Percentiles rank a stretch among this genome's conserved stretches.
phyloP scores from a whole-genome alignment of 2,888 invertebrate genomes.

The Cremastinae sp. region DNA sequence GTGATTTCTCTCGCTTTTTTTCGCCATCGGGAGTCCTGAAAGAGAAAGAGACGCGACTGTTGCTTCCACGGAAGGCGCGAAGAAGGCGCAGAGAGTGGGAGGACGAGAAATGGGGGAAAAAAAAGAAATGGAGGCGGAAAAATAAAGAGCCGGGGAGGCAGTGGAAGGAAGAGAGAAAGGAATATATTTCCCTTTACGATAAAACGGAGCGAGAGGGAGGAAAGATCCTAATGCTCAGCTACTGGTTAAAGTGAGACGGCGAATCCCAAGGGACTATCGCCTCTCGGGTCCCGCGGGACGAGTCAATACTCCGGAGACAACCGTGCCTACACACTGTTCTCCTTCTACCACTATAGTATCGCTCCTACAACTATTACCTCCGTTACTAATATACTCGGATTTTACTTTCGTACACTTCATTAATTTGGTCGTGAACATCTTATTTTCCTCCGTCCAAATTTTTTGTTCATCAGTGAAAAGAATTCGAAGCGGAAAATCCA shows the following conservation, averaged over 20 bases:
- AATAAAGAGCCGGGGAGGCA: slow-evolving; percentile 35
- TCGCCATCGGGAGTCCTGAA: slow-evolving; percentile 16
- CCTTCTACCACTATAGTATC: slow-evolving; percentile 41
- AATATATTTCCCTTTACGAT: slow-evolving; percentile 44
- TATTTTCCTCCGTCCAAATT: slow-evolving; percentile 65
- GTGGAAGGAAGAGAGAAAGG: slow-evolving; percentile 64
- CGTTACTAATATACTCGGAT: slow-evolving; percentile 27
- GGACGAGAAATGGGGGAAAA: slow-evolving; percentile 62
- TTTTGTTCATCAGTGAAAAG: slow-evolving; percentile 60
- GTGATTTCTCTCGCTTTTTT: slow-evolving; percentile 37
- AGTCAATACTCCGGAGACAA: slow-evolving; percentile 80
- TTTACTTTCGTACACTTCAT: slow-evolving; percentile 26
- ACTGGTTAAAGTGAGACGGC: slow-evolving; percentile 68
- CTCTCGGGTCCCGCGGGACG: slow-evolving; percentile 79
- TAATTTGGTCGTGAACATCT: slow-evolving; percentile 7
- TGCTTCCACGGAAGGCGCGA: slow-evolving; percentile 42
- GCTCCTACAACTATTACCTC: slow-evolving; percentile 29
- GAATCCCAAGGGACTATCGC: slow-evolving; percentile 80
- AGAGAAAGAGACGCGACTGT: slow-evolving; percentile 34
- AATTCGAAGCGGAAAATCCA: too few species aligned
- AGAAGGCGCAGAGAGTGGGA: slow-evolving; percentile 58
- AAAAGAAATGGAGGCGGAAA: slow-evolving; percentile 48
- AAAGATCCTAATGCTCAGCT: slow-evolving; percentile 35
- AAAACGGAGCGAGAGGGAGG: slow-evolving; percentile 51
- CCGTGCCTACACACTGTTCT: slow-evolving; percentile 55